Percentiles rank a stretch among this genome's conserved stretches.
These are phyloP conservation scores for Megaceryle alcyon DNA, from an alignment of 2,797 vertebrate species.

Conservation along the genomic window DNA sequence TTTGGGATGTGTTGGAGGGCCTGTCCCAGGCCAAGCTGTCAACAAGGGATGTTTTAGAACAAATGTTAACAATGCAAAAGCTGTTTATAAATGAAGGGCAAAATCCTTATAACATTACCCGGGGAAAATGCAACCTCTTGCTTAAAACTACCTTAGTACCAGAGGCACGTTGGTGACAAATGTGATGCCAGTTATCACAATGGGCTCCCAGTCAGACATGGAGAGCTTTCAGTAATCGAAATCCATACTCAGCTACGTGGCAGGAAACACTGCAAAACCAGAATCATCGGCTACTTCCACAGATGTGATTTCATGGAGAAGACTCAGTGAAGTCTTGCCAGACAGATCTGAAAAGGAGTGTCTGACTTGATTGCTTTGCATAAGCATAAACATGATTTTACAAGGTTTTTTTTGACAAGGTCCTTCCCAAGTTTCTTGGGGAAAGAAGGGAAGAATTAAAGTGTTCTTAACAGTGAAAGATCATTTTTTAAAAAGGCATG, in stretches of 20 bases:
- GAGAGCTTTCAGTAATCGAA: not conserved
- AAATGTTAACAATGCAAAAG: not conserved
- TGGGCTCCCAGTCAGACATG: not conserved
- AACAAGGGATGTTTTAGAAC: not conserved
- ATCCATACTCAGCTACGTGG: not conserved
- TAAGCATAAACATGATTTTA: not conserved
- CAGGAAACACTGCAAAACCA: not conserved
- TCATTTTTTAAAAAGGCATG: not conserved
- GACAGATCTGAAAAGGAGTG: not conserved
- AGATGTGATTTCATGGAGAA: not conserved
- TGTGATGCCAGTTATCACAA: not conserved
- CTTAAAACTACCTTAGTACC: not conserved
- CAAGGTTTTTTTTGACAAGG: not conserved
- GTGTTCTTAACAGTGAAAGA: not conserved
- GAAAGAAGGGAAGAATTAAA: not conserved
- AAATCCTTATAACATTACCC: not conserved
- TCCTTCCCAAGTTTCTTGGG: not conserved
- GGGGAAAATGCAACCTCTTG: not conserved
- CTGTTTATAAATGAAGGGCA: not conserved
- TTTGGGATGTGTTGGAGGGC: not conserved
- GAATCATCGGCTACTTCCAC: not conserved
- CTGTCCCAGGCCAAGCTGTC: not conserved
- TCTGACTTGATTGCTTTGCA: not conserved
- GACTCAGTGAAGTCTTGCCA: not conserved
- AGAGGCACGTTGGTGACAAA: not conserved